A percentile compares a stretch with the other conserved stretches of the same genome.
phyloP scores from a whole-genome alignment of 2,113 vertebrate genomes.

The Poeciliopsis prolifica region DNA sequence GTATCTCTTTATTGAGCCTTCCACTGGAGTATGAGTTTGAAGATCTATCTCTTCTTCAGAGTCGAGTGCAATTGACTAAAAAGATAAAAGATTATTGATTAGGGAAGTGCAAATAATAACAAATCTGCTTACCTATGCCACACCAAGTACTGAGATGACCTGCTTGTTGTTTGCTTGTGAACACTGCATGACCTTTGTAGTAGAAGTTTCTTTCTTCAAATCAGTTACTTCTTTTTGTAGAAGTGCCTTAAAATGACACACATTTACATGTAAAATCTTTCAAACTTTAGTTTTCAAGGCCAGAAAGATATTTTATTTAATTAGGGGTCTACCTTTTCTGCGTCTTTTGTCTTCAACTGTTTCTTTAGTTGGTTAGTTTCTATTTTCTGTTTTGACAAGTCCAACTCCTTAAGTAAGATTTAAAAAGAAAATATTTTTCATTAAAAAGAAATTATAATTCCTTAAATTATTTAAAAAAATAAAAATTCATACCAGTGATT shows the following conservation, averaged over 20 bases:
- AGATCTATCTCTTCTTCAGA: constrained; percentile 25
- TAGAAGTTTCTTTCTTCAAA: constrained; percentile 53
- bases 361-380: constrained; percentile 82
- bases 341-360: constrained; percentile 79
- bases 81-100: background rate
- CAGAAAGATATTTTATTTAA: background rate
- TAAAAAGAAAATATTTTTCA: background rate
- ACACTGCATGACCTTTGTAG: constrained; percentile 35
- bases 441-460: background rate
- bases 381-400: constrained; percentile 78
- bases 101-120: constrained; percentile 5
- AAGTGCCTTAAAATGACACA: constrained; percentile 49
- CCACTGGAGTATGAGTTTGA: constrained; percentile 49
- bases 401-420: constrained; percentile 80
- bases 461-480: background rate
- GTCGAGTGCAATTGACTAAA: constrained; percentile 27
- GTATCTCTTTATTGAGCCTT: constrained; percentile 32
- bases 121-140: background rate
- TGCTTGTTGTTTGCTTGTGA: constrained; percentile 32
- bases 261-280: background rate
- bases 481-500: constrained; percentile 85
- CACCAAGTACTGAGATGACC: constrained; percentile 1
- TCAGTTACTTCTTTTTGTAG: constrained; percentile 53
- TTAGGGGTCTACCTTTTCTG: constrained; percentile 77
- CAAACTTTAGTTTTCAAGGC: background rate